Evolutionary conservation across 2,113 vertebrate species (phyloP).

Genomic region (Phycodurus eques): DNA sequence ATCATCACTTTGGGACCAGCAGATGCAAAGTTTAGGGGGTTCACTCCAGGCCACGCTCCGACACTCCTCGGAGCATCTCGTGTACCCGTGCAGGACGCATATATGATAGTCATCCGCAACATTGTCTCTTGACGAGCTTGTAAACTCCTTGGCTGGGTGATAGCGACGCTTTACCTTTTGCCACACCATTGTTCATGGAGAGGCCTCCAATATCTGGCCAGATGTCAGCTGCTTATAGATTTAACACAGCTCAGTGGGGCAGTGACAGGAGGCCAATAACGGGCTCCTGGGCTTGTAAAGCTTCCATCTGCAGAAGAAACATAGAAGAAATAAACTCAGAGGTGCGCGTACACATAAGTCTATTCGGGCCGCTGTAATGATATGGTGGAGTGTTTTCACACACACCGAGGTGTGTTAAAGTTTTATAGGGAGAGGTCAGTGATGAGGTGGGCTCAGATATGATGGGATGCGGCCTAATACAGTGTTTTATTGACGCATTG

Average conservation of each 20-base stretch:
- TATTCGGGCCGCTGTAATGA: conserved; percentile 63
- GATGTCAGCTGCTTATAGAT: conserved; percentile 65
- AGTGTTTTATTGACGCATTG: conserved; percentile 54
- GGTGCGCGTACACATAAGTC: conserved; percentile 49
- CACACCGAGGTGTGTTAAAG: conserved; percentile 63
- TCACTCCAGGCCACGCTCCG: background rate
- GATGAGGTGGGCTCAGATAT: conserved; percentile 67
- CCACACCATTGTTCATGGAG: conserved; percentile 44
- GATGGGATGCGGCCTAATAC: conserved; percentile 67
- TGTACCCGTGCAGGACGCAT: background rate
- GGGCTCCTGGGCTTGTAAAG: conserved; percentile 64
- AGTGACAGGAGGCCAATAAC: conserved; percentile 65
- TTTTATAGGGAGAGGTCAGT: conserved; percentile 64
- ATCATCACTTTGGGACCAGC: background rate
- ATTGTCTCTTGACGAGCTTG: conserved; percentile 45
- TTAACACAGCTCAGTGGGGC: conserved; percentile 64
- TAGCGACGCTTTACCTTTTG: conserved; percentile 46
- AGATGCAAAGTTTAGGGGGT: background rate
- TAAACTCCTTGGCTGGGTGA: conserved; percentile 42
- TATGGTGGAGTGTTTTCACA: conserved; percentile 51
- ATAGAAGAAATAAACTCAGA: conserved; percentile 63
- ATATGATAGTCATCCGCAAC: conserved; percentile 44
- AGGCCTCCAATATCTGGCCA: conserved; percentile 54
- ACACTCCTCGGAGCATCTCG: background rate
- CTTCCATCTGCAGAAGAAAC: conserved; percentile 68